phyloP scores from a whole-genome alignment of 2,888 invertebrate species.

The Thumatha senex region DNA sequence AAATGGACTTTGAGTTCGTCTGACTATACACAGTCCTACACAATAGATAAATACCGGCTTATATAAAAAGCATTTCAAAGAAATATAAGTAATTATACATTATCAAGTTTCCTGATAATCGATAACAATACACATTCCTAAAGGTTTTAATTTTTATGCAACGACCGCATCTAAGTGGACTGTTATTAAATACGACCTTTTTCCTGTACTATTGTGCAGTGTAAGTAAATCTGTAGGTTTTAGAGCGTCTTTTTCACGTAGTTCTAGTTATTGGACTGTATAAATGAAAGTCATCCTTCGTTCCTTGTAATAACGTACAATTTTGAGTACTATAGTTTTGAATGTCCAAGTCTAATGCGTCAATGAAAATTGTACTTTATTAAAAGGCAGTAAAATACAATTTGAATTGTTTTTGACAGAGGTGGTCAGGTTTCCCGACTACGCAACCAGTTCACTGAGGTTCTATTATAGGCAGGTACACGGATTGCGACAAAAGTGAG shows the following conservation, averaged over 20 bases:
- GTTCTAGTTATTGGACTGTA: slow-evolving; percentile 32
- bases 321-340: slow-evolving; percentile 14
- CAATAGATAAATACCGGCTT: too few species aligned
- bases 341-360: slow-evolving; percentile 11
- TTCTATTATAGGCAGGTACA: slow-evolving; percentile 33
- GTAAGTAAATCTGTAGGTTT: slow-evolving; percentile 51
- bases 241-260: slow-evolving; percentile 66
- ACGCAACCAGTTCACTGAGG: slow-evolving; percentile 40
- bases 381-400: slow-evolving; percentile 26
- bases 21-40: too few species aligned
- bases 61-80: slow-evolving; percentile 21
- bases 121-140: slow-evolving; percentile 31
- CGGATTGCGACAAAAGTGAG: slow-evolving; percentile 48
- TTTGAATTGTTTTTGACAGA: slow-evolving; percentile 31
- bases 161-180: slow-evolving; percentile 29
- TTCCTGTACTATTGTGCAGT: slow-evolving; percentile 30
- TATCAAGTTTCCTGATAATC: slow-evolving; percentile 19
- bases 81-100: slow-evolving; percentile 9
- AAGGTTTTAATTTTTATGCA: slow-evolving; percentile 34
- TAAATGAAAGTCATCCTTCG: slow-evolving; percentile 24
- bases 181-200: slow-evolving; percentile 32
- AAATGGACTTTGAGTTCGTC: background rate
- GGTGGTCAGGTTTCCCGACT: slow-evolving; percentile 59
- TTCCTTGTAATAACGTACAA: slow-evolving; percentile 19
- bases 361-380: slow-evolving; percentile 35